These are phyloP conservation scores for Nasonia giraulti DNA, from an alignment of 1,140 invertebrate genomes.

Conservation along the genomic window DNA sequence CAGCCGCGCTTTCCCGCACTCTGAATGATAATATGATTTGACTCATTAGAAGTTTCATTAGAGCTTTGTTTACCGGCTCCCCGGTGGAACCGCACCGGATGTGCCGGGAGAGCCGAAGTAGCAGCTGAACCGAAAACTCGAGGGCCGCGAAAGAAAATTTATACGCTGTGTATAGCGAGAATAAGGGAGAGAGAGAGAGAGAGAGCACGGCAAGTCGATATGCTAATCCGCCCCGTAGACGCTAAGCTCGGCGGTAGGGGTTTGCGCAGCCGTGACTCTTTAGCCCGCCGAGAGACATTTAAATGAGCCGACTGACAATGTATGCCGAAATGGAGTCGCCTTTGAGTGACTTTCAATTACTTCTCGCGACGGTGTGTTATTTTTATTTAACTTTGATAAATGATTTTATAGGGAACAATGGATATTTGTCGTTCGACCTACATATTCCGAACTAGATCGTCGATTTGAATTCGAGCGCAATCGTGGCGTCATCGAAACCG, in stretches of 20 bases:
- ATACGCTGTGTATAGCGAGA: not conserved
- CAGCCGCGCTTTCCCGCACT: slow-evolving; percentile 46
- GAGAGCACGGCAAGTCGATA: not conserved
- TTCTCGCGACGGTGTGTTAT: too few relatives aligned
- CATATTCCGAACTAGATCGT: not conserved
- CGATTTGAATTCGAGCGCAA: too few relatives aligned
- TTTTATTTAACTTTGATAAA: too few relatives aligned
- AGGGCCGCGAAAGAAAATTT: slow-evolving; percentile 23
- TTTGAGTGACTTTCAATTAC: too few relatives aligned
- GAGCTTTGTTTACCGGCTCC: slow-evolving; percentile 63
- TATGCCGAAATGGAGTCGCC: too few relatives aligned
- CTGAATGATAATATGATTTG: slow-evolving; percentile 68
- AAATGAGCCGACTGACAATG: not conserved
- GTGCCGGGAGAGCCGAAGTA: slow-evolving; percentile 33
- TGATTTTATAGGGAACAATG: not conserved
- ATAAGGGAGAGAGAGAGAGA: slow-evolving; percentile 34
- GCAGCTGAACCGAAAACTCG: slow-evolving; percentile 18
- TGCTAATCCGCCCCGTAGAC: not conserved
- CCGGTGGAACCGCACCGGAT: slow-evolving; percentile 15
- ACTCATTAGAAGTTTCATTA: slow-evolving; percentile 69
- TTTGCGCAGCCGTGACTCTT: not conserved
- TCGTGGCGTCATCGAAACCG: not conserved
- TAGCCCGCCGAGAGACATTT: not conserved
- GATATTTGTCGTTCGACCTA: not conserved
- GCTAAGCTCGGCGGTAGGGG: not conserved